Evolutionary conservation across 2,888 invertebrate species (phyloP).

Genomic region (Agonopterix subpropinquella): DNA sequence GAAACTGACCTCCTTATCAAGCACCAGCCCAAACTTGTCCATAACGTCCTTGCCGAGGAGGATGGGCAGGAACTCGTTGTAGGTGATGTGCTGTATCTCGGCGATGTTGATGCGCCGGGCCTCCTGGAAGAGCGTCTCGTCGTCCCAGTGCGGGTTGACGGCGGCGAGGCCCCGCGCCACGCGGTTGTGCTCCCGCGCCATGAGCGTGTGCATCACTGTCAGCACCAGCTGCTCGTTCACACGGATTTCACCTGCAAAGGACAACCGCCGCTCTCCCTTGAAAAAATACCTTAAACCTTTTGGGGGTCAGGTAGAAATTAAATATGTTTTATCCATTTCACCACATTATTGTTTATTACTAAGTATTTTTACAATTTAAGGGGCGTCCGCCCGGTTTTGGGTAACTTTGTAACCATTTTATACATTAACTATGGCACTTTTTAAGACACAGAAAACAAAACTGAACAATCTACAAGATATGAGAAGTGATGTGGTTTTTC

Average conservation of each 20-base stretch:
- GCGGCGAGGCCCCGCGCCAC: slow-evolving; percentile 84
- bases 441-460: no score
- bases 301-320: no score
- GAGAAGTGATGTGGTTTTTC: no score
- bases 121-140: slow-evolving; percentile 93
- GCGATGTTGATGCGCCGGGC: slow-evolving; percentile 89
- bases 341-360: no score
- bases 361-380: no score
- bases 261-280: no score
- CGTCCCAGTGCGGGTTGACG: slow-evolving; percentile 95
- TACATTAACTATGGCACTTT: no score
- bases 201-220: slow-evolving; percentile 92
- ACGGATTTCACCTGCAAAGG: slow-evolving; percentile 92
- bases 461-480: no score
- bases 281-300: no score
- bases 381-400: no score
- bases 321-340: no score
- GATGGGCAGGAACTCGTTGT: slow-evolving; percentile 92
- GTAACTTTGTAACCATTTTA: no score
- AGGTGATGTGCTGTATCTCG: slow-evolving; percentile 92
- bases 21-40: slow-evolving; percentile 90
- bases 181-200: slow-evolving; percentile 94
- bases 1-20: slow-evolving; percentile 82
- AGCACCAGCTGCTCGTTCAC: slow-evolving; percentile 94
- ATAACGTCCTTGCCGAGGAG: slow-evolving; percentile 92